A percentile compares a stretch with the other conserved stretches of the same genome.
phyloP scores from a whole-genome alignment of 64 coral and sea anemone species.

The Montipora sp. region DNA sequence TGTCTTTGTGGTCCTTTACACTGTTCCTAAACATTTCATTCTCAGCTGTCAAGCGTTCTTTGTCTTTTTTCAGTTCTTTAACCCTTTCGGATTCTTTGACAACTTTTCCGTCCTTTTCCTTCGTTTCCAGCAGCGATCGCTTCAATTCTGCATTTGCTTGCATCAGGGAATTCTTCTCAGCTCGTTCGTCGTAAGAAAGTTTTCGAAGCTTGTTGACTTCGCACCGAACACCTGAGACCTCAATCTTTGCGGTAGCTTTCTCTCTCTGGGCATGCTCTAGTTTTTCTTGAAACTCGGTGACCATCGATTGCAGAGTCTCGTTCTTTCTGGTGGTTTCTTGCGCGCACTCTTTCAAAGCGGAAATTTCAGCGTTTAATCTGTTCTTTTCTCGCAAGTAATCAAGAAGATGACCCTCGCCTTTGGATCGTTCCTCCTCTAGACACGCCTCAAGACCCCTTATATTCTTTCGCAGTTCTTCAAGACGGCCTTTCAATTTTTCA shows the following conservation, averaged over 20 bases:
- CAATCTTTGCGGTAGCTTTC: slow-evolving; percentile 51
- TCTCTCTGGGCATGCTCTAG: slow-evolving; percentile 1
- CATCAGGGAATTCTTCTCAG: slow-evolving; percentile 41
- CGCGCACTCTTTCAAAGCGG: slow-evolving; percentile 11
- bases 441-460: slow-evolving; percentile 47
- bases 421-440: slow-evolving; percentile 26
- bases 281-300: background rate
- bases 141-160: slow-evolving; percentile 30
- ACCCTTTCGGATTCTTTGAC: slow-evolving; percentile 11
- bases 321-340: slow-evolving; percentile 8
- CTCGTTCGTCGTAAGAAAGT: slow-evolving; percentile 56
- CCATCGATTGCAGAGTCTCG: slow-evolving; percentile 5
- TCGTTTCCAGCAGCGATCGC: slow-evolving; percentile 3
- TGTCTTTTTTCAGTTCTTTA: slow-evolving; percentile 53
- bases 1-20: slow-evolving; percentile 6
- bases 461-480: slow-evolving; percentile 52
- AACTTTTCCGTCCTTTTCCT: slow-evolving; percentile 17
- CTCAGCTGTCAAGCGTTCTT: slow-evolving; percentile 1
- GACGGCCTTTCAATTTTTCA: slow-evolving; percentile 25
- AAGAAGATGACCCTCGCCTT: slow-evolving; percentile 44
- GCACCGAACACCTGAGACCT: slow-evolving; percentile 47
- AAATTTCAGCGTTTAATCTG: slow-evolving; percentile 32
- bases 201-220: slow-evolving; percentile 32
- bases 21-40: slow-evolving; percentile 37
- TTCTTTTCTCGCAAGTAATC: slow-evolving; percentile 41